phyloP scores from a whole-genome alignment of 2,888 invertebrate genomes.

The Petrophora chlorosata region DNA sequence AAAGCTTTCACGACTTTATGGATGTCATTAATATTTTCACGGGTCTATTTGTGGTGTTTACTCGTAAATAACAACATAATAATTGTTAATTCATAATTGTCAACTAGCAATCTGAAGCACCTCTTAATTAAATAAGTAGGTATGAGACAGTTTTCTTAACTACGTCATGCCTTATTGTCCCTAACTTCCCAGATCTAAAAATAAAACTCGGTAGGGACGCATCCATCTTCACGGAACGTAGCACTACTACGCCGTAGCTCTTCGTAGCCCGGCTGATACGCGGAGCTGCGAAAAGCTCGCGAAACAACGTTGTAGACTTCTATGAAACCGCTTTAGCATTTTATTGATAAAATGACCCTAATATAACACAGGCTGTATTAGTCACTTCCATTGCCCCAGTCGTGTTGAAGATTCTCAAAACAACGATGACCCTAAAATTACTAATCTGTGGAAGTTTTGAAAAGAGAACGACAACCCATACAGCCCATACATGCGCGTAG shows the following conservation, averaged over 20 bases:
- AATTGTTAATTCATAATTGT: too few species aligned
- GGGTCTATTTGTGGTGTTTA: constrained; percentile 9
- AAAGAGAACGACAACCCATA: constrained; percentile 48
- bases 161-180: not conserved
- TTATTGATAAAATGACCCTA: too few species aligned
- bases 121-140: too few species aligned
- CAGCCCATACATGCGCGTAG: constrained; percentile 78
- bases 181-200: constrained; percentile 23
- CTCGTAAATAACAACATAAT: not conserved
- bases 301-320: too few species aligned
- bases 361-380: not conserved
- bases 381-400: not conserved
- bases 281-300: constrained; percentile 18
- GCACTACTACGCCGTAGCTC: constrained; percentile 53
- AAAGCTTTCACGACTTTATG: constrained; percentile 4
- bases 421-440: constrained; percentile 21
- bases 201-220: constrained; percentile 18
- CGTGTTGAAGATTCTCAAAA: constrained; percentile 9
- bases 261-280: constrained; percentile 45
- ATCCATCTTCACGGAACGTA: constrained; percentile 26
- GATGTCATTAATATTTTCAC: constrained; percentile 7
- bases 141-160: too few species aligned
- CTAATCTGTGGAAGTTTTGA: constrained; percentile 67
- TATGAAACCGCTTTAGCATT: too few species aligned
- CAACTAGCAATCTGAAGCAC: too few species aligned